Evolutionary conservation across 1,140 invertebrate species (phyloP), one percentile per base, ranked within the genome.

Genomic region (Fopius arisanus): DNA sequence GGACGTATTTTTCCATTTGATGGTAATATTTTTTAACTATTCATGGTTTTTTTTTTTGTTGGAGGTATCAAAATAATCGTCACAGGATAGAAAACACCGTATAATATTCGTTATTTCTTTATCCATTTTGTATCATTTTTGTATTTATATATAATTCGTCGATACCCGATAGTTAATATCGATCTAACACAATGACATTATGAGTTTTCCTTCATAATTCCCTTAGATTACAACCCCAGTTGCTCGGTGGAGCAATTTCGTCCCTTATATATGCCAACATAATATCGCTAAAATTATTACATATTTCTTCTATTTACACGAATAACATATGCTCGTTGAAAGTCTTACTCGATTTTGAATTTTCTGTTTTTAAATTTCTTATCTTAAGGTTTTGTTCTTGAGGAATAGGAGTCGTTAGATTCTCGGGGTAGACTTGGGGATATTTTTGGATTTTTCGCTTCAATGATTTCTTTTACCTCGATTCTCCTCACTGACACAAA

Each of bases 221-320:
- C 23, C 23, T 70, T 63, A 70, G 31, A 72, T 72, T 72, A 67
- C 37, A 74, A 69, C 59, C 16, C 41, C 51, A 48, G 59, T 67
- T 65, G 19, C 28, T 69, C 31, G 31, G 26, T 48, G 28, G 67
- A 74, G 26, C 37, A 28, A 74, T 74, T 40, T 68, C 51, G 51
- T 63, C 37, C 40, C 43, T 66, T 68, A 40, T 59, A 73, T 73
- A 73, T 74, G 67, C 63, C 37, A 29, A 75, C 69, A 68, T 75
- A 75, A 75, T 75, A 65, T 70, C 67, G 74, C 72, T 76, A 73
- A 71, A 59, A 65, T 65, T 31, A 65, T 65, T 65, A 65, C 62
- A 70, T 72, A 54, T 67, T 79, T 84, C 82, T 79, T 79, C 85
- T 87, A 87, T 87, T 86, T 87, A 87, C 86, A 87, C 82, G 85